phyloP scores from a whole-genome alignment of 2,113 vertebrate genomes.

The Tursiops truncatus region DNA sequence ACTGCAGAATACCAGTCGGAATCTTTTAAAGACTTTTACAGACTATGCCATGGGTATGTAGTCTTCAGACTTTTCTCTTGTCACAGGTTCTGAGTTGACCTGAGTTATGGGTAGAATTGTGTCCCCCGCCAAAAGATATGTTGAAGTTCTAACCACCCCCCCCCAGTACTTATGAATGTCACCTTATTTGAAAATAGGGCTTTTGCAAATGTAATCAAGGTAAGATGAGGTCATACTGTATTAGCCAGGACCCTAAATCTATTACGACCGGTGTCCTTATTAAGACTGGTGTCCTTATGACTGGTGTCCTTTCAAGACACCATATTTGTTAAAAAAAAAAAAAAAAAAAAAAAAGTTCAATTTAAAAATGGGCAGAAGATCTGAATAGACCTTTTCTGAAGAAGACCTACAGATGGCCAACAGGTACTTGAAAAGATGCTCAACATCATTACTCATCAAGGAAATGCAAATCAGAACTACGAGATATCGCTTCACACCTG shows the following conservation, averaged over 20 bases:
- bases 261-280: background rate
- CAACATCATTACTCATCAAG: background rate
- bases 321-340: background rate
- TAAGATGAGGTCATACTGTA: too few species aligned
- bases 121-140: rapidly evolving
- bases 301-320: background rate
- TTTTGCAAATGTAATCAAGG: background rate
- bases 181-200: too few species aligned
- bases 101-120: too few species aligned
- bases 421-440: background rate
- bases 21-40: background rate
- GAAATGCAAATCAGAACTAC: background rate
- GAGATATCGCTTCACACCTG: background rate
- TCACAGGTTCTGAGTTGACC: background rate
- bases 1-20: background rate
- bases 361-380: background rate
- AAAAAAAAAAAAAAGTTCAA: background rate
- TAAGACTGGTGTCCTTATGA: background rate
- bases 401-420: background rate
- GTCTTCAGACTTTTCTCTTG: background rate
- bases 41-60: rapidly evolving
- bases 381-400: background rate
- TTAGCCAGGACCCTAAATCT: background rate
- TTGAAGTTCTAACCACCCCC: background rate
- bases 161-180: rapidly evolving